Evolutionary conservation across 2,113 vertebrate genomes (phyloP).

Genomic region (Anoplopoma fimbria): DNA sequence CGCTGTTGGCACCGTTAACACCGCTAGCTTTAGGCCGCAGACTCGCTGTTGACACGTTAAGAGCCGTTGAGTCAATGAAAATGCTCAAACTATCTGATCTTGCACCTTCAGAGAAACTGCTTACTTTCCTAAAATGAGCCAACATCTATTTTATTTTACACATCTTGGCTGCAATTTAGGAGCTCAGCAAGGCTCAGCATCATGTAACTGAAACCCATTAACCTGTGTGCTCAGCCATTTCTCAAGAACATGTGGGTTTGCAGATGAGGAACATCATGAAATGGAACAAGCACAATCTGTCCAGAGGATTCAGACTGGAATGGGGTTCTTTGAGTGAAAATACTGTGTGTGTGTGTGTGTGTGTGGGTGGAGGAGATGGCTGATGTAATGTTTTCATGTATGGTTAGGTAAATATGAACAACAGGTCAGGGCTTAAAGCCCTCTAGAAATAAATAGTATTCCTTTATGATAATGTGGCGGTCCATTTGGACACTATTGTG

Average conservation of each 20-base stretch:
- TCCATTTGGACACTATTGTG: conserved; percentile 19
- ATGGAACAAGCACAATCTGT: conserved; percentile 35
- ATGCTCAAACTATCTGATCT: not conserved
- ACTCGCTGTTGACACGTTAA: not conserved
- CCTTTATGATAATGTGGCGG: conserved; percentile 26
- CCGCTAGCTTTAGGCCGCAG: too few relatives aligned
- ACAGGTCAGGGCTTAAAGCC: conserved; percentile 27
- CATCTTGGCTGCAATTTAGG: not conserved
- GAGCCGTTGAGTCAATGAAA: not conserved
- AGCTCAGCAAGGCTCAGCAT: conserved; percentile 10
- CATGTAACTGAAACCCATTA: conserved; percentile 7
- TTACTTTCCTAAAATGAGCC: not conserved
- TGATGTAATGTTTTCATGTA: conserved; percentile 44
- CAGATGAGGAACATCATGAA: conserved; percentile 49
- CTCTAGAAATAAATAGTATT: conserved; percentile 40
- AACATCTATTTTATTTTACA: conserved; percentile 2
- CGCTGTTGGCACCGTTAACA: not conserved
- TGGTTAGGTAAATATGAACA: conserved; percentile 25
- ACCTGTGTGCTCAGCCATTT: conserved; percentile 15
- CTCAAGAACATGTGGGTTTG: conserved; percentile 24
- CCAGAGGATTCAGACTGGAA: conserved; percentile 20
- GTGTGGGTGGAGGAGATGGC: conserved; percentile 14
- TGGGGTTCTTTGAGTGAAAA: conserved; percentile 12
- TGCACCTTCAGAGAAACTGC: not conserved
- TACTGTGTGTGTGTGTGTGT: not conserved